These are phyloP conservation scores for Caenorhabditis japonica DNA, from an alignment of 2,888 invertebrate species.

Conservation along the genomic window DNA sequence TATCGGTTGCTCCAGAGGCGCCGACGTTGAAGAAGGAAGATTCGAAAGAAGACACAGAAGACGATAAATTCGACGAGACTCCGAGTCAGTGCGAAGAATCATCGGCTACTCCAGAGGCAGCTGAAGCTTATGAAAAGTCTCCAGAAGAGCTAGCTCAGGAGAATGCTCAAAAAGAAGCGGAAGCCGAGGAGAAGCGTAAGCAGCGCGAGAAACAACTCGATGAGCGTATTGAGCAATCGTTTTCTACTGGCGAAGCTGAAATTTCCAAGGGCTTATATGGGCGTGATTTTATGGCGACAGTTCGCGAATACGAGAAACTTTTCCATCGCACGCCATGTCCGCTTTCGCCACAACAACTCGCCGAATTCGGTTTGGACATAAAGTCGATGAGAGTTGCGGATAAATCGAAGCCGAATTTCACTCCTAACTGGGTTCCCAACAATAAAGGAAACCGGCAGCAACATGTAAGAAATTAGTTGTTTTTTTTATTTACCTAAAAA, in stretches of 20 bases:
- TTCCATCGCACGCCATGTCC: conserved; percentile 58
- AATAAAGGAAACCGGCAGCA: conserved; percentile 20
- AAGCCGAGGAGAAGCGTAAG: conserved; percentile 43
- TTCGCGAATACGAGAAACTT: conserved; percentile 59
- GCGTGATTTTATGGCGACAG: conserved; percentile 58
- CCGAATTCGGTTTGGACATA: conserved; percentile 59
- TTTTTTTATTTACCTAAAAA: not conserved
- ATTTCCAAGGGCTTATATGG: conserved; percentile 31
- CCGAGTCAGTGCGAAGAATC: conserved; percentile 8
- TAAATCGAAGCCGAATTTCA: conserved; percentile 54
- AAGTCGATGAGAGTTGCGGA: conserved; percentile 56
- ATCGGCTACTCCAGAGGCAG: conserved; percentile 11
- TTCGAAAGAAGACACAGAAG: conserved; percentile 31
- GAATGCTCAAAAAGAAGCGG: conserved; percentile 40
- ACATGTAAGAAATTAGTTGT: conserved; percentile 11
- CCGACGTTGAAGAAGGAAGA: conserved; percentile 27
- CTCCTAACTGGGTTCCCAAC: conserved; percentile 46
- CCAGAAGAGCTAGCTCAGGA: conserved; percentile 48
- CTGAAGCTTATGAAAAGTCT: conserved; percentile 21
- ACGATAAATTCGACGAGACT: conserved; percentile 40
- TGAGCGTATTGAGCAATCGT: not conserved
- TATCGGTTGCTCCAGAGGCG: not conserved
- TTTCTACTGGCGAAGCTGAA: conserved; percentile 31
- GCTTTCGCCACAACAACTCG: conserved; percentile 37
- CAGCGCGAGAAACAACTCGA: conserved; percentile 44